A percentile compares a stretch with the other conserved stretches of the same genome.
These are phyloP conservation scores for Tamias sibiricus DNA, from an alignment of 2,113 vertebrate genomes.

Conservation along the genomic window DNA sequence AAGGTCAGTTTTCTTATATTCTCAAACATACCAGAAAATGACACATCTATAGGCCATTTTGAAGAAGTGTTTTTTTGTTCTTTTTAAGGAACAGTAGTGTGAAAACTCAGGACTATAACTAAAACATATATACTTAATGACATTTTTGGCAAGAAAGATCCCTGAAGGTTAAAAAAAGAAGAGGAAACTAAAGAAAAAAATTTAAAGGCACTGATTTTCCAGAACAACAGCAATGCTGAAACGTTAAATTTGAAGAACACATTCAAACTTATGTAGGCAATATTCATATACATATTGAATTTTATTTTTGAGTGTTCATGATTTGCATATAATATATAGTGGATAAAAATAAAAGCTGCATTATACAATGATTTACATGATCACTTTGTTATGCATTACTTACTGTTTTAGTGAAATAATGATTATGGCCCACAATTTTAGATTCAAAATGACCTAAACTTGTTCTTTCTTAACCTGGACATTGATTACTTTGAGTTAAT, in stretches of 20 bases:
- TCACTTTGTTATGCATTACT: background rate
- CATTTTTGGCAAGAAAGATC: background rate
- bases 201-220: background rate
- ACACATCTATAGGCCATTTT: background rate
- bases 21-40: background rate
- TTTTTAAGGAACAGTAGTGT: background rate
- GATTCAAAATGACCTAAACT: background rate
- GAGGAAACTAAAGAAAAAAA: background rate
- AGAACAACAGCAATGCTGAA: background rate
- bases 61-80: background rate
- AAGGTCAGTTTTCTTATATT: constrained; percentile 28
- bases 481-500: background rate
- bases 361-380: background rate
- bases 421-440: background rate
- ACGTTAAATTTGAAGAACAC: rapidly evolving
- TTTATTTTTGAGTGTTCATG: background rate
- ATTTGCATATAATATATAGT: background rate
- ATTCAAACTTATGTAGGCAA: background rate
- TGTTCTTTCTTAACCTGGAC: background rate
- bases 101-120: background rate
- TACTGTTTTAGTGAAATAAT: background rate
- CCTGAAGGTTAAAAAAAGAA: background rate
- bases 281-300: background rate
- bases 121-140: background rate
- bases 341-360: background rate